Percentiles rank a stretch among this genome's conserved stretches.
phyloP scores from a whole-genome alignment of 2,113 vertebrate species.

The Mustela nigripes region DNA sequence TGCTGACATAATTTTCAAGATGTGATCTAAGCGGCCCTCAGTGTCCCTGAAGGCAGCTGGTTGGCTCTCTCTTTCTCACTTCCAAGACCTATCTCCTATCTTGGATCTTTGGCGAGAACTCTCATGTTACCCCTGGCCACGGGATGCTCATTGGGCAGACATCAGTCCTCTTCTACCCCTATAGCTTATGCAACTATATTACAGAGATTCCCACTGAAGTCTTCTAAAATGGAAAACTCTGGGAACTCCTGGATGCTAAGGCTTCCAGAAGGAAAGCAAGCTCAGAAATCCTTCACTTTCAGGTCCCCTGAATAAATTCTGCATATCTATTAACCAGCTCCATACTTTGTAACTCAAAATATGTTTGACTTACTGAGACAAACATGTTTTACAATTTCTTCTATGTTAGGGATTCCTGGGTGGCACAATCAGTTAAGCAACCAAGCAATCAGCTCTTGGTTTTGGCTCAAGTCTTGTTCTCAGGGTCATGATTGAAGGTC shows the following conservation, averaged over 20 bases:
- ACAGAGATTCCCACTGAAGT: not conserved
- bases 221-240: not conserved
- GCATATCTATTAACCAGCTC: not conserved
- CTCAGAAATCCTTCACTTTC: not conserved
- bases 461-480: not conserved
- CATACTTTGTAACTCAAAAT: not conserved
- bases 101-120: not conserved
- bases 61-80: not conserved
- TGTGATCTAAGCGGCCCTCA: not conserved
- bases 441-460: not conserved
- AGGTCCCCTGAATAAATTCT: not conserved
- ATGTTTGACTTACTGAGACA: not conserved
- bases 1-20: not conserved
- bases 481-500: not conserved
- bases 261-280: not conserved
- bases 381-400: not conserved
- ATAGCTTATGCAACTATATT: not conserved
- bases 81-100: not conserved
- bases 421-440: not conserved
- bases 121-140: not conserved
- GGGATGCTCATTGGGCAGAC: not conserved
- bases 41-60: not conserved
- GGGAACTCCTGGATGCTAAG: not conserved
- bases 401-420: not conserved
- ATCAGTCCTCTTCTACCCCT: not conserved